Evolutionary conservation across 1,140 invertebrate genomes (phyloP), one percentile per base, ranked within the genome.

Genomic region (Zaprionus lachaisei): DNA sequence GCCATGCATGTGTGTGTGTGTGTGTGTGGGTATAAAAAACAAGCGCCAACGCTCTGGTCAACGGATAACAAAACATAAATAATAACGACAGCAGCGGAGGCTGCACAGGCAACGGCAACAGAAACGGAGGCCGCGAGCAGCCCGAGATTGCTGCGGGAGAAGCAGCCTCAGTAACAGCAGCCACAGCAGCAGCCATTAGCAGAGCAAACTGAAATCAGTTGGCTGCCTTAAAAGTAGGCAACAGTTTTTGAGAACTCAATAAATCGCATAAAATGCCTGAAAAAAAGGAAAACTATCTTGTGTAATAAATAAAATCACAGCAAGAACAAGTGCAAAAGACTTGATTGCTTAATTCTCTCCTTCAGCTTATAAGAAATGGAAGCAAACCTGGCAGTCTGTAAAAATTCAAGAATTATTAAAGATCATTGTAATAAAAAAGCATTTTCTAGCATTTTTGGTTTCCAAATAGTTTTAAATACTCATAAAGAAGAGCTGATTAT

Each of bases 41-140:
- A 89, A 90, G 71, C 75, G 72, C 74, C 81, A 83, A 84, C 65
- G 80, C 85, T 91, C 85, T 91, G 90, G 89, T 84, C 89, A 90
- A 85, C 89, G 81, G 89, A 91, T 91, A 91, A 91, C 89, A 85
- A 89, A 89, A 83, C 89, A 91, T 91, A 91, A 91, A 91, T 91
- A 91, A 91, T 91, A 91, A 92, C 89, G 80, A 83, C 83, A 80
- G 41, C 26, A 34, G 49, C 15, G 28, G 28, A 24, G 56, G 28
- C 4, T 22, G 15, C 20, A 24, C 24, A 24, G 68, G 75, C 72
- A 58, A 65, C 69, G 41, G 9, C 60, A 28, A 64, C 63, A n/a
- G 28, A 31, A 57, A 22, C 22, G 38, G 20, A 20, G 38, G 57
- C 31, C 28, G 37, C 58, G 20, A 11, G 47, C 58, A 61, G 37